Evolutionary conservation across 2,797 vertebrate genomes (phyloP).

Genomic region (Tachyglossus aculeatus): DNA sequence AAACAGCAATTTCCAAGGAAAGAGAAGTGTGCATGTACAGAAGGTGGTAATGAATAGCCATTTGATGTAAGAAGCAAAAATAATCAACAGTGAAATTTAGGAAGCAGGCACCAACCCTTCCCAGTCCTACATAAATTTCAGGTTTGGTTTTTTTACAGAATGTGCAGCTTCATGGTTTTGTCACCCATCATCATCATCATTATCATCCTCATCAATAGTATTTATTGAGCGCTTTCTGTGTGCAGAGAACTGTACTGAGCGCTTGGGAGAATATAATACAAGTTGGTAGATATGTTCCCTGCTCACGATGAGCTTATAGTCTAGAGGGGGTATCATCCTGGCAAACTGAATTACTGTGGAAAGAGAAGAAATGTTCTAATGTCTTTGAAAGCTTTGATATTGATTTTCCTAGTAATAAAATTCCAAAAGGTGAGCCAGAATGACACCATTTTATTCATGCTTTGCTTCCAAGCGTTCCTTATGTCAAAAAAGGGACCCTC

Average conservation of each 20-base stretch:
- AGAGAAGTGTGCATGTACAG: not conserved
- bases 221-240: too few relatives aligned
- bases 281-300: too few relatives aligned
- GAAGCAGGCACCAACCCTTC: not conserved
- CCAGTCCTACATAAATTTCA: not conserved
- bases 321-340: not conserved
- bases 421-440: too few relatives aligned
- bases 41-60: conserved; percentile 3
- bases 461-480: too few relatives aligned
- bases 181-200: too few relatives aligned
- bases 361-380: not conserved
- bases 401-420: too few relatives aligned
- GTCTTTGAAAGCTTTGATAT: conserved; percentile 4
- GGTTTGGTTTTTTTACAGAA: not conserved
- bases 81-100: not conserved
- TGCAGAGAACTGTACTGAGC: too few relatives aligned
- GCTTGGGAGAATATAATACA: too few relatives aligned
- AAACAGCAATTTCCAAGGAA: not conserved
- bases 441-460: too few relatives aligned
- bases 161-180: not conserved
- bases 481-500: too few relatives aligned
- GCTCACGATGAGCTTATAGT: too few relatives aligned
- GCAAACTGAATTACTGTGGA: not conserved
- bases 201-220: too few relatives aligned
- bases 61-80: not conserved